Evolutionary conservation across 2,797 vertebrate species (phyloP).

Genomic region (Schizopygopsis pylzovi): DNA sequence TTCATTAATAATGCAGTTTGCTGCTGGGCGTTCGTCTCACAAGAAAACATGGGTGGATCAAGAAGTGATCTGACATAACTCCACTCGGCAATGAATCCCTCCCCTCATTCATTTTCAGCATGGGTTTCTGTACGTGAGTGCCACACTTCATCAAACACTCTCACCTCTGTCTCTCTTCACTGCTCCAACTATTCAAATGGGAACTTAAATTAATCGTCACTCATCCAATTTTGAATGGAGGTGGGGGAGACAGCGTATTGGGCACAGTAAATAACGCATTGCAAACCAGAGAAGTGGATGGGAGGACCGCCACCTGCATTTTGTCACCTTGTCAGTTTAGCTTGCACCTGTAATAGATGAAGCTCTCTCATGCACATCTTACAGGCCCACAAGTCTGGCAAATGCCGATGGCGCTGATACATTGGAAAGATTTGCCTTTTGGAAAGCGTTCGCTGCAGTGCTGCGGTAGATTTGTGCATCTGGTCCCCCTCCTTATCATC

Average conservation of each 20-base stretch:
- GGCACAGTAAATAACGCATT: slow-evolving; percentile 33
- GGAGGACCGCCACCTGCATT: slow-evolving; percentile 44
- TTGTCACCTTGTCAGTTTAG: slow-evolving; percentile 44
- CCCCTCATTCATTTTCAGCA: slow-evolving; percentile 50
- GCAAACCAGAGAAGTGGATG: slow-evolving; percentile 33
- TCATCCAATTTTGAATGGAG: slow-evolving; percentile 4
- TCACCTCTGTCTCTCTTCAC: slow-evolving; percentile 20
- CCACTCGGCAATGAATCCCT: slow-evolving; percentile 14
- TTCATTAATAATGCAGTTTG: slow-evolving; percentile 18
- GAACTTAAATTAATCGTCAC: slow-evolving; percentile 53
- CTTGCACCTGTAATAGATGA: slow-evolving; percentile 47
- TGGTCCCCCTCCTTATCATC: neutral
- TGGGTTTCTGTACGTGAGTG: slow-evolving; percentile 21
- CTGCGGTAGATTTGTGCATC: neutral
- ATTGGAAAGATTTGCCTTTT: neutral
- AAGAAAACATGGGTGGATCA: slow-evolving; percentile 37
- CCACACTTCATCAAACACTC: slow-evolving; percentile 45
- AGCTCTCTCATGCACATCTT: slow-evolving; percentile 45
- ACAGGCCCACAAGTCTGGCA: slow-evolving; percentile 27
- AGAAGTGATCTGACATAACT: slow-evolving; percentile 1
- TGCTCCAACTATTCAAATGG: slow-evolving; percentile 20
- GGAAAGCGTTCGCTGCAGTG: neutral
- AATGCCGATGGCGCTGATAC: slow-evolving; percentile 5
- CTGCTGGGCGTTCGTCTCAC: slow-evolving; percentile 21
- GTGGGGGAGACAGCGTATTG: neutral